A percentile compares a stretch with the other conserved stretches of the same genome.
phyloP scores from a whole-genome alignment of 2,888 invertebrate species.

The Papilio protenor region DNA sequence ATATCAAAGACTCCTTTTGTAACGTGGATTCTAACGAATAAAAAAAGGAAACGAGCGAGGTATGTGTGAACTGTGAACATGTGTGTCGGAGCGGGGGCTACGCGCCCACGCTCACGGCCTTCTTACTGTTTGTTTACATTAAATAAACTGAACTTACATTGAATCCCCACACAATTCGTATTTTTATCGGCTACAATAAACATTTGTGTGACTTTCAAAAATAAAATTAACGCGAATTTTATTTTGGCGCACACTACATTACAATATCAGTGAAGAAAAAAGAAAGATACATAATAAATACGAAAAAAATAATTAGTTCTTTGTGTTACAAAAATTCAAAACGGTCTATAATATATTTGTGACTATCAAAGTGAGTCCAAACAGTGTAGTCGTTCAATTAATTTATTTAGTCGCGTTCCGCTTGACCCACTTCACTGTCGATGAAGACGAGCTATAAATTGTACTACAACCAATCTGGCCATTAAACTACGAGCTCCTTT shows the following conservation, averaged over 20 bases:
- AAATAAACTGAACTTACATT: constrained; percentile 38
- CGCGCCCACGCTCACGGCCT: constrained; percentile 65
- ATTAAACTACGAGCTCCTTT: constrained; percentile 52
- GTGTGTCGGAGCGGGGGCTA: constrained; percentile 73
- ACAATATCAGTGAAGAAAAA: neutral
- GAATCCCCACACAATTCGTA: constrained; percentile 25
- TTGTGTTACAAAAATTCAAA: constrained; percentile 1
- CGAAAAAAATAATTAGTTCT: neutral
- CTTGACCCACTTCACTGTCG: constrained; percentile 71
- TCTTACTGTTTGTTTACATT: constrained; percentile 63
- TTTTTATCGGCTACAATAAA: constrained; percentile 41
- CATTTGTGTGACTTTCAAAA: neutral
- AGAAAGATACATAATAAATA: neutral
- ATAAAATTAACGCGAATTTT: neutral
- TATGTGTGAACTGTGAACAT: constrained; percentile 65
- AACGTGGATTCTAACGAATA: constrained; percentile 45
- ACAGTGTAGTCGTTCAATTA: constrained; percentile 59
- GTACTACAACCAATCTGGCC: constrained; percentile 60
- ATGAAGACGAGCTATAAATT: constrained; percentile 69
- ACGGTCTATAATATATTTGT: constrained; percentile 30
- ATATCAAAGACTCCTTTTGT: neutral
- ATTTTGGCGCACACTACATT: neutral
- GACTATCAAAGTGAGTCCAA: constrained; percentile 46
- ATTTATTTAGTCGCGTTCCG: constrained; percentile 73
- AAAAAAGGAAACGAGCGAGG: constrained; percentile 61